Evolutionary conservation across 30 jellyfish, hydroid and myxozoan species (phyloP).

Genomic region (Turritopsis rubra): DNA sequence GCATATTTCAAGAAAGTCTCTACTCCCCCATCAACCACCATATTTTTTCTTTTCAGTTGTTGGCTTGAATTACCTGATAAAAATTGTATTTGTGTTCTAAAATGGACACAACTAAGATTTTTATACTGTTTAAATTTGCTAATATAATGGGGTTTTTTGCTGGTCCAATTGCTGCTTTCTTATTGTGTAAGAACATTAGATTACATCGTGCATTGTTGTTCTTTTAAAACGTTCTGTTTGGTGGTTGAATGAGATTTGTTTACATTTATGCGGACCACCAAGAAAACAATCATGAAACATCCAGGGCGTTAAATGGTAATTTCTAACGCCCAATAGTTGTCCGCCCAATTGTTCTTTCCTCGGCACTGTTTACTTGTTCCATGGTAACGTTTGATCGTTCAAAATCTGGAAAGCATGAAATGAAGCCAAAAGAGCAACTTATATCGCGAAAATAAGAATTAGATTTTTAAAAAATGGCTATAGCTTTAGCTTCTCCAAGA

Average conservation of each 20-base stretch:
- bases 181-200: no score
- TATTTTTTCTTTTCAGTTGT: background rate
- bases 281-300: background rate
- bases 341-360: background rate
- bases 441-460: background rate
- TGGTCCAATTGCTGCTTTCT: no score
- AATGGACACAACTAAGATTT: background rate
- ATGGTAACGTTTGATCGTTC: background rate
- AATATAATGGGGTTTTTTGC: no score
- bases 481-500: conserved; percentile 86
- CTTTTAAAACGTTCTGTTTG: no score
- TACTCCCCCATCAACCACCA: background rate
- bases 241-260: no score
- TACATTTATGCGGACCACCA: background rate
- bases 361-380: background rate
- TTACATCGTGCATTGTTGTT: no score
- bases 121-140: background rate
- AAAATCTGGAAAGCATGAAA: background rate
- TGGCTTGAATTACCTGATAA: background rate
- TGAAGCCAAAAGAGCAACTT: background rate
- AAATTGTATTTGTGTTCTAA: background rate
- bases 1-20: background rate
- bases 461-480: conserved; percentile 43
- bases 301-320: background rate
- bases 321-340: background rate